Evolutionary conservation across 2,113 vertebrate genomes (phyloP), one percentile per base, ranked within the genome.

Genomic region (Lophochroa leadbeateri): DNA sequence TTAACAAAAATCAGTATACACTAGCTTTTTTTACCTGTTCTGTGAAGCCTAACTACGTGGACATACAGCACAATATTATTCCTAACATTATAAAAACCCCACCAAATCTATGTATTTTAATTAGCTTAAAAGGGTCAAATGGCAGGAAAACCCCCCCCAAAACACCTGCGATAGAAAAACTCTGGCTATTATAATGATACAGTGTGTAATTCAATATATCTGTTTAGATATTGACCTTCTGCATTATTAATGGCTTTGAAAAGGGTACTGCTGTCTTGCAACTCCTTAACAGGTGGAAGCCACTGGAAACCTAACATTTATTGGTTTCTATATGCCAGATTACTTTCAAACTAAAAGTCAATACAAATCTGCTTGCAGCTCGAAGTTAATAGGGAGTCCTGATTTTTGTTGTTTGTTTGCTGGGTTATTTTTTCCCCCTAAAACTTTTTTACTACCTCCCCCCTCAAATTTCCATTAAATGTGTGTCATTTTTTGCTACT

Each of bases 181-280:
- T 90, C 53, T 91, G 44, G 41, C 53, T 88, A 83, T 92, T 80
- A 37, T 58, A 71, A 86, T 41, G 79, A 88, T 95, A 76, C 37
- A 93, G 80, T 79, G 61, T 52, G 81, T 82, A 96, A 97, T 94
- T 96, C 86, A 95, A 90, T 90, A 87, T 88, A 88, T 82, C 95
- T 88, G 80, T 93, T 95, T 92, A 67, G 81, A 89, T 94, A 96
- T 95, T 94, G 95, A 96, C 76, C 93, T 74, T n/a, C 78, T 91
- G 90, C 83, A 80, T 96, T 95, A 92, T 94, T 97, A 94, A 94
- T 96, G 77, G n/a, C 47, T 97, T 92, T 95, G 93, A 82, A 91
- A 94, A 91, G 79, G 79, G 81, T 92, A 78, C 83, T 86, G 79
- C 46, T 92, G 79, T 94, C 83, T 97, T 91, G 79, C 44, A 96